A percentile compares a stretch with the other conserved stretches of the same genome.
These are phyloP conservation scores for Asteroscopus sphinx DNA, from an alignment of 2,888 invertebrate genomes.

Conservation along the genomic window DNA sequence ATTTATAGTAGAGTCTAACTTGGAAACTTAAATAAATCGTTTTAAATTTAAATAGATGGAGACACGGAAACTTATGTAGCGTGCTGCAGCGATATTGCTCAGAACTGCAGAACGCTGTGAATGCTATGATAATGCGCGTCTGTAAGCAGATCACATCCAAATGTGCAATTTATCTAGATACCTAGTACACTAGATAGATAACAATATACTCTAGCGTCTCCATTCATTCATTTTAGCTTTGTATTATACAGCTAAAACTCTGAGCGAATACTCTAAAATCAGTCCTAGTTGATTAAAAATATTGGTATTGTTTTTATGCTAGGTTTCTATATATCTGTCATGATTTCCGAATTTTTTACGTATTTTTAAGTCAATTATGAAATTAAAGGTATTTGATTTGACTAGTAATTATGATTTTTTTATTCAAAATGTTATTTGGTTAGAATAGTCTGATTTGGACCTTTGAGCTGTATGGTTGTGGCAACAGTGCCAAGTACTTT, in stretches of 20 bases:
- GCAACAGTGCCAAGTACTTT: too few relatives aligned
- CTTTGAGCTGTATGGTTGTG: too few relatives aligned
- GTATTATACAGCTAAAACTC: slow-evolving; percentile 6
- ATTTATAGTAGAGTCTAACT: slow-evolving; percentile 16
- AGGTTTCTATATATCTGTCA: too few relatives aligned
- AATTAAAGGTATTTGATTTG: too few relatives aligned
- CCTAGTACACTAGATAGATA: slow-evolving; percentile 53
- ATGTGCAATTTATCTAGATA: slow-evolving; percentile 61
- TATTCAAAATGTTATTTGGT: too few relatives aligned
- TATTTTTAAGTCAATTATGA: too few relatives aligned
- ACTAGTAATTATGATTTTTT: too few relatives aligned
- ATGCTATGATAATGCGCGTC: slow-evolving; percentile 19
- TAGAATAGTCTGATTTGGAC: too few relatives aligned
- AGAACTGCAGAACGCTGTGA: slow-evolving; percentile 24
- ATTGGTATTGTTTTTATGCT: too few relatives aligned
- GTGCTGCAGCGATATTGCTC: slow-evolving; percentile 34
- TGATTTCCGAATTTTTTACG: too few relatives aligned
- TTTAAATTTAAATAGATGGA: slow-evolving; percentile 37
- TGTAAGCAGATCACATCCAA: slow-evolving; percentile 68
- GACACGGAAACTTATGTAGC: slow-evolving; percentile 43
- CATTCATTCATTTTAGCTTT: slow-evolving; percentile 37
- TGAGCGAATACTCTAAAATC: neutral
- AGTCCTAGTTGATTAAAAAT: too few relatives aligned
- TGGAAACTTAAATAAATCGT: slow-evolving; percentile 34
- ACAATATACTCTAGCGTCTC: slow-evolving; percentile 14